These are phyloP conservation scores for Lycophotia porphyrea DNA, from an alignment of 2,888 invertebrate species.

Conservation along the genomic window DNA sequence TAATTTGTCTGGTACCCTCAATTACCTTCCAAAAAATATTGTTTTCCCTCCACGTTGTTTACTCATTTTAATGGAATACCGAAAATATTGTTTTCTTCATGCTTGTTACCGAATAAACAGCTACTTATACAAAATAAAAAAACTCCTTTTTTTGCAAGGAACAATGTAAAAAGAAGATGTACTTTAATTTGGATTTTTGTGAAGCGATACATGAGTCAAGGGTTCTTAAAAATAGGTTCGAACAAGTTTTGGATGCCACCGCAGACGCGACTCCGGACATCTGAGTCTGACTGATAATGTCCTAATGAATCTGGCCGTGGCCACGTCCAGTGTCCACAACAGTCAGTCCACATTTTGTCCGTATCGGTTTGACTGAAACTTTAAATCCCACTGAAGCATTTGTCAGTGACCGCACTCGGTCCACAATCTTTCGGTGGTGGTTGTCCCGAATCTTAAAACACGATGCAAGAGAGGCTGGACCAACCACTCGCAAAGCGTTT, in stretches of 20 bases:
- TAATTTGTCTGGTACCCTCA: conserved; percentile 54
- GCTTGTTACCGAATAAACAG: conserved; percentile 36
- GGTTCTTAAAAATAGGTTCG: neutral
- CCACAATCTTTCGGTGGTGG: neutral
- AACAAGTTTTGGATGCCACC: neutral
- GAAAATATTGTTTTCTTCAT: conserved; percentile 56
- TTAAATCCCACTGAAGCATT: neutral
- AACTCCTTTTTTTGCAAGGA: neutral
- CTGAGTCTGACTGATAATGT: no score
- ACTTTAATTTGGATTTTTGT: neutral
- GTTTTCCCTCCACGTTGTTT: conserved; percentile 53
- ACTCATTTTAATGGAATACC: conserved; percentile 50
- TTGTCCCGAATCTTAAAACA: no score
- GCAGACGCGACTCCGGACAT: no score
- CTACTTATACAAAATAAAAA: conserved; percentile 40
- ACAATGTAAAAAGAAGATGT: neutral
- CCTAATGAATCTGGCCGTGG: no score
- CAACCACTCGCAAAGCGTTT: neutral
- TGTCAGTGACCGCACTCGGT: neutral
- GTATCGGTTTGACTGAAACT: no score
- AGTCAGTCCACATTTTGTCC: no score
- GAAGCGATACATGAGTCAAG: neutral
- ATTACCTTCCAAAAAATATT: conserved; percentile 60
- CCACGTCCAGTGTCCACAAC: no score
- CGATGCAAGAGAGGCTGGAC: neutral